Evolutionary conservation across 92 coral and sea anemone species (phyloP).

Genomic region (Zoanthus sansibaricus): DNA sequence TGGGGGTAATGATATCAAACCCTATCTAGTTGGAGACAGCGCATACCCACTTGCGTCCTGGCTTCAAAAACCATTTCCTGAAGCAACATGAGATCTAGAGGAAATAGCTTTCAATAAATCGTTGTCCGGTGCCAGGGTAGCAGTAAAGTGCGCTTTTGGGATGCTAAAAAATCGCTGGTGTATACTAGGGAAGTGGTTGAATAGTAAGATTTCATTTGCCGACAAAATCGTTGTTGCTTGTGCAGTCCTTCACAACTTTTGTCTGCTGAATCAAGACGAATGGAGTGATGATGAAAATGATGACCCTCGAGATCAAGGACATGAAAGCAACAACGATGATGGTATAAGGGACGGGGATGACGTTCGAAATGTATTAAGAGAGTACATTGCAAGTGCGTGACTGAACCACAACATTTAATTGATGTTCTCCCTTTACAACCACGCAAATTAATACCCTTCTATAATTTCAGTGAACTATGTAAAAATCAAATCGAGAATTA

Average conservation of each 20-base stretch:
- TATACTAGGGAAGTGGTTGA: slow-evolving; percentile 23
- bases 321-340: slow-evolving; percentile 45
- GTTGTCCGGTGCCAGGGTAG: slow-evolving; percentile 24
- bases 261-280: slow-evolving; percentile 39
- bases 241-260: slow-evolving; percentile 47
- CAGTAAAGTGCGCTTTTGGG: slow-evolving; percentile 33
- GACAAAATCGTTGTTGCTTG: slow-evolving; percentile 40
- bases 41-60: slow-evolving; percentile 64
- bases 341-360: slow-evolving; percentile 58
- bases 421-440: background rate
- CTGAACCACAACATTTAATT: background rate
- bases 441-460: background rate
- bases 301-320: slow-evolving; percentile 37
- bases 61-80: slow-evolving; percentile 66
- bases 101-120: slow-evolving; percentile 44
- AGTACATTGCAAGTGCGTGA: slow-evolving; percentile 47
- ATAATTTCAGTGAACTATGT: background rate
- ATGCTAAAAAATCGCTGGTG: slow-evolving; percentile 35
- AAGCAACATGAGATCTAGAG: slow-evolving; percentile 53
- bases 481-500: slow-evolving; percentile 3
- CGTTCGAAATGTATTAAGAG: slow-evolving; percentile 49
- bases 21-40: slow-evolving; percentile 68
- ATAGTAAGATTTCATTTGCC: slow-evolving; percentile 26
- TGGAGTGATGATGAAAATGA: slow-evolving; percentile 45
- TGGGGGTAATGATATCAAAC: slow-evolving; percentile 37